A percentile compares a stretch with the other conserved stretches of the same genome.
Conservation (phyloP, 2,113 vertebrate genomes). For the Myxocyprinus asiaticus region DNA sequence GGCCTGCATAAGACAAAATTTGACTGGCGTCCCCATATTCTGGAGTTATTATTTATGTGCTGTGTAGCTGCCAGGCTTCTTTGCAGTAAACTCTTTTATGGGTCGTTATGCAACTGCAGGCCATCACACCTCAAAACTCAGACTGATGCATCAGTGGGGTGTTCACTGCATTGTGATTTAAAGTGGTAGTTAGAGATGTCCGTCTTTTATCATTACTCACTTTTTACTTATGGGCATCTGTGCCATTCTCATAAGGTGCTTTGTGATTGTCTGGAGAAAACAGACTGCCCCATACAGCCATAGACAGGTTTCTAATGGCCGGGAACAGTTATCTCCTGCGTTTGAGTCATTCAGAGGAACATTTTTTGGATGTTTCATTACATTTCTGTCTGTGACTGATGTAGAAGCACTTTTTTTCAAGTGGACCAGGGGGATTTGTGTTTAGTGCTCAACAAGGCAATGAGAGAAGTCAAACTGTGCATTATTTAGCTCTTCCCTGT, state of each 20-base stretch:
- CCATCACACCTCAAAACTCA: conserved; percentile 13
- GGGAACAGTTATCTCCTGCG: background rate
- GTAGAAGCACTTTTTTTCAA: background rate
- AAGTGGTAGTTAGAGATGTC: conserved; percentile 18
- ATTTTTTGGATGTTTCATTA: conserved; percentile 4
- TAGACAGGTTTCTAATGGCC: background rate
- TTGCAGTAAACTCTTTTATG: background rate
- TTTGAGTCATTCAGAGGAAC: conserved; percentile 6
- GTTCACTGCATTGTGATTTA: conserved; percentile 45
- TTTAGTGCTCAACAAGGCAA: background rate
- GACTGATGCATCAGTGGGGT: background rate
- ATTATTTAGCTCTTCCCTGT: background rate
- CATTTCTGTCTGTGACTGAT: conserved; percentile 11
- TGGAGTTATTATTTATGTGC: background rate
- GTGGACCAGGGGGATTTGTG: conserved; percentile 8
- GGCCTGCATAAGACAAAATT: background rate
- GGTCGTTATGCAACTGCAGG: background rate
- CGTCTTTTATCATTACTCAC: conserved; percentile 41
- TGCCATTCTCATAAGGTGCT: conserved; percentile 10
- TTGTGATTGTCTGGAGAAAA: conserved; percentile 5
- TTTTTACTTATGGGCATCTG: conserved; percentile 33
- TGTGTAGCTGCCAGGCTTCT: background rate
- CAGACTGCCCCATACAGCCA: background rate
- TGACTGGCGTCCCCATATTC: background rate
- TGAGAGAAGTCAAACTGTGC: background rate